phyloP scores from a whole-genome alignment of 2,888 invertebrate genomes.

The Syrista parreyssii region DNA sequence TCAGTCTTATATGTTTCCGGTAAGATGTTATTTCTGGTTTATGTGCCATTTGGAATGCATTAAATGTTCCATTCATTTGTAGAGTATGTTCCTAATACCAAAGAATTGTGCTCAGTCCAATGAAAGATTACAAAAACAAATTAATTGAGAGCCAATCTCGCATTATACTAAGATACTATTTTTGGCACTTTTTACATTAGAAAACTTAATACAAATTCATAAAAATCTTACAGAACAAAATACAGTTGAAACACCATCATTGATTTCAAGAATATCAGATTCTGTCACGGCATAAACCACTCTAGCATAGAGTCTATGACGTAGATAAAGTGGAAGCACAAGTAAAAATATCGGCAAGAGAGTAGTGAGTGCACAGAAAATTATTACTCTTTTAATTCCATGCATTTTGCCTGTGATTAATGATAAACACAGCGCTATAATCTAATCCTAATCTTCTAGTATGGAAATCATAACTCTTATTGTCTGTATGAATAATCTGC shows the following conservation, averaged over 20 bases:
- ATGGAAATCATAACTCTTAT: neutral
- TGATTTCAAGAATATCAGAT: constrained; percentile 86
- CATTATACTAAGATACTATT: neutral
- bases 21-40: constrained; percentile 76
- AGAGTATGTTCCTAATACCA: constrained; percentile 76
- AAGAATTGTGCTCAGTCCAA: constrained; percentile 16
- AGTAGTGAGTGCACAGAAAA: constrained; percentile 82
- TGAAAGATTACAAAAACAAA: neutral
- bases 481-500: neutral
- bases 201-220: neutral
- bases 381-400: constrained; percentile 81
- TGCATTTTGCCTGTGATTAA: constrained; percentile 73
- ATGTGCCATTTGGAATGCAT: constrained; percentile 80
- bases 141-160: neutral
- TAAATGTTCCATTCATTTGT: constrained; percentile 79
- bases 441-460: neutral
- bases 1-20: constrained; percentile 80
- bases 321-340: constrained; percentile 80
- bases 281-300: constrained; percentile 83
- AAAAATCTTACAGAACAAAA: constrained; percentile 73
- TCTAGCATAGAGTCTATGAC: constrained; percentile 82
- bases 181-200: neutral
- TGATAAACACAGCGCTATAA: neutral
- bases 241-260: constrained; percentile 83
- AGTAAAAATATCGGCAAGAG: constrained; percentile 81